Base-by-base conservation (phyloP, 2,888 invertebrate species). In the Agrilus cyanescens region DNA sequence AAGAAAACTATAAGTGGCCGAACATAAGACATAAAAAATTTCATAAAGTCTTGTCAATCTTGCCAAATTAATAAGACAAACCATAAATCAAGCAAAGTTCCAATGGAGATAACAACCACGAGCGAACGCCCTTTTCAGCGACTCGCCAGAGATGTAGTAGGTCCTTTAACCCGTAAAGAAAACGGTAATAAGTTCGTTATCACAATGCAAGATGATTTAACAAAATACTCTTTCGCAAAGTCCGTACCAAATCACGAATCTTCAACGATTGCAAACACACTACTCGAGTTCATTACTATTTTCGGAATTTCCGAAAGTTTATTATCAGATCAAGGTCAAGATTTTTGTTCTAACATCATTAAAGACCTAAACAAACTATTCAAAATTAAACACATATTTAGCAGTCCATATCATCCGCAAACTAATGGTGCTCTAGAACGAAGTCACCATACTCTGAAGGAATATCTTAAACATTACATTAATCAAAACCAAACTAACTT, bases 391-490 rank as follows among this genome's bases (percentile, higher is more conserved):
- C n/a, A n/a, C n/a, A n/a, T n/a, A n/a, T n/a, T n/a, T n/a, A n/a
- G n/a, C n/a, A n/a, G n/a, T n/a, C n/a, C n/a, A n/a, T n/a, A n/a
- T n/a, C n/a, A n/a, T n/a, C n/a, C n/a, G n/a, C n/a, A n/a, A n/a
- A n/a, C n/a, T n/a, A n/a, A n/a, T n/a, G n/a, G n/a, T n/a, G n/a
- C n/a, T 2, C 38, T 61, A 18, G 59, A 62, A 52, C 44, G 59
- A 14, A 51, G 47, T 36, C 59, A 59, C 45, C 43, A 44, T 13
- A 59, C 57, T 3, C 32, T 58, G 10, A 55, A 51, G 32, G 53
- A 58, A 29, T 58, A 56, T 37, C 37, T 61, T 14, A 53, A 56
- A 41, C 57, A 58, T 25, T 61, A 54, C 43, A 54, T 59, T 1
- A 53, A 56, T 33, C 35, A 47, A 14, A 42, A 56, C 6, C 48